These are phyloP conservation scores for Carollia perspicillata DNA, from an alignment of 2,113 vertebrate species.

Conservation along the genomic window DNA sequence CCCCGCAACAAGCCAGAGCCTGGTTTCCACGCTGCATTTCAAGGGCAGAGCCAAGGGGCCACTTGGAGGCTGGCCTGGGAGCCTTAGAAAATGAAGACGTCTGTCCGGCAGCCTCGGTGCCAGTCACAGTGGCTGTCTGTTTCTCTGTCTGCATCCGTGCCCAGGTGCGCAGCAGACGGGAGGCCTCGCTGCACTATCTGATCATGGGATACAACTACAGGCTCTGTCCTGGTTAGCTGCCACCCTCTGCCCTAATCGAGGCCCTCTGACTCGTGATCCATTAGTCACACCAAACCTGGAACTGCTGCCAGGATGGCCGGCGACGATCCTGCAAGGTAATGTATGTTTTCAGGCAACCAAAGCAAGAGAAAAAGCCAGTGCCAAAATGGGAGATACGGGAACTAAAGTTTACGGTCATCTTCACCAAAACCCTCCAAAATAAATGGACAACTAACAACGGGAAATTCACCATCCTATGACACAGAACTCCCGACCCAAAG, in stretches of 20 bases:
- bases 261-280: slow-evolving; percentile 13
- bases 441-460: not conserved
- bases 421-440: not conserved
- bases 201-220: not conserved
- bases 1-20: not conserved
- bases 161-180: not conserved
- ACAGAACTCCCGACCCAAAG: not conserved
- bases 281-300: not conserved
- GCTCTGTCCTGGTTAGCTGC: not conserved
- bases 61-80: not conserved
- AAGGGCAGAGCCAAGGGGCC: not conserved
- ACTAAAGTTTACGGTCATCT: not conserved
- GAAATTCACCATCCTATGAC: not conserved
- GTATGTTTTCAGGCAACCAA: not conserved
- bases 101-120: not conserved
- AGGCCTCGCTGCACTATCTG: not conserved
- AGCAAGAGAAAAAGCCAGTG: not conserved
- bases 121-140: not conserved
- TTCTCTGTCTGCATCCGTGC: not conserved
- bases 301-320: not conserved
- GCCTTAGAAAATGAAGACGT: slow-evolving; percentile 33
- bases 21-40: not conserved
- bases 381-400: not conserved
- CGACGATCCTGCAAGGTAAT: not conserved
- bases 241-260: slow-evolving; percentile 26